Conservation (phyloP, 2,888 invertebrate genomes). For the Encarsia formosa region DNA sequence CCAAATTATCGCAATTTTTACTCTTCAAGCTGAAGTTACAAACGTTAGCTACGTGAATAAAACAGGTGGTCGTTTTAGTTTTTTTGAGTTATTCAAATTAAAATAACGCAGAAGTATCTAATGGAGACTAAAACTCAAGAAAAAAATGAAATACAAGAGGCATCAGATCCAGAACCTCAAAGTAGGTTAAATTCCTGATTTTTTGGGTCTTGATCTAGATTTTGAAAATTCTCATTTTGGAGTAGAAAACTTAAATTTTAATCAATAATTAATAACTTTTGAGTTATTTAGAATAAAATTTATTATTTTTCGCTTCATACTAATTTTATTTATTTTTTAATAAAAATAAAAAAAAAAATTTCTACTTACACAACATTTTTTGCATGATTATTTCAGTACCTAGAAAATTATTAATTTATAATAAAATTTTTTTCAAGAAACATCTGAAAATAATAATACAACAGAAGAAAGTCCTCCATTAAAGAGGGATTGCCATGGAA, state of each 20-base stretch:
- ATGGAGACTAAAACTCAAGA: conserved; percentile 25
- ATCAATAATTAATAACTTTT: no score
- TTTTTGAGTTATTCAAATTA: not conserved
- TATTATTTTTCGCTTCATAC: no score
- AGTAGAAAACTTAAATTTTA: no score
- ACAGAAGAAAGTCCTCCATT: conserved; percentile 15
- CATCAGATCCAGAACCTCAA: conserved; percentile 23
- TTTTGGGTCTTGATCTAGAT: no score
- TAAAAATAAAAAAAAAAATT: no score
- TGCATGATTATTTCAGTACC: no score
- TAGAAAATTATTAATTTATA: no score
- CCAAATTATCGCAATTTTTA: conserved; percentile 6
- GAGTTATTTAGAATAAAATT: no score
- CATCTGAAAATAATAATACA: conserved; percentile 14
- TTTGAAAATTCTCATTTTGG: no score
- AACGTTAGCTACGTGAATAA: conserved; percentile 7
- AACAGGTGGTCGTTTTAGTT: conserved; percentile 19
- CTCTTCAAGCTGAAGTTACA: conserved; percentile 4
- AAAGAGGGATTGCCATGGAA: conserved; percentile 19
- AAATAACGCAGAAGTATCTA: not conserved
- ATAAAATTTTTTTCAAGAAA: conserved; percentile 19
- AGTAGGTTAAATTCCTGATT: conserved; percentile 27
- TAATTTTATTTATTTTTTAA: no score
- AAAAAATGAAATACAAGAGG: conserved; percentile 21
- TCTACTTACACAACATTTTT: no score